phyloP scores from a whole-genome alignment of 2,113 vertebrate genomes.

The Pogonocichla stellata region DNA sequence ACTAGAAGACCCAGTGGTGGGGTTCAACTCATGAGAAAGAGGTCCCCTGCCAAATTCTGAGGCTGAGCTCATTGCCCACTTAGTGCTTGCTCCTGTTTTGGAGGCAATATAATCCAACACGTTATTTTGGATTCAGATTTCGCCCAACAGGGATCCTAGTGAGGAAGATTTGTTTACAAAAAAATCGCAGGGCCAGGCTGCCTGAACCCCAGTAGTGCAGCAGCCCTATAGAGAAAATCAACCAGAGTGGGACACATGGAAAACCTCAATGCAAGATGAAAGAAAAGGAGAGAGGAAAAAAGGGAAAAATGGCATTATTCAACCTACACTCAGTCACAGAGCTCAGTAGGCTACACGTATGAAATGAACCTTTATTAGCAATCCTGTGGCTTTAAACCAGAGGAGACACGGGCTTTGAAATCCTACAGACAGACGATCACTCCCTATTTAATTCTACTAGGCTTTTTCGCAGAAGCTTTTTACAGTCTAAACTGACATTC shows the following conservation, averaged over 20 bases:
- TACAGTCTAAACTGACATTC: conserved; percentile 61
- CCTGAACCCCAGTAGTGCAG: not conserved
- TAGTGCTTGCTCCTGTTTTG: not conserved
- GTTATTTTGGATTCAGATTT: not conserved
- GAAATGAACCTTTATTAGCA: not conserved
- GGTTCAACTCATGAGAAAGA: not conserved
- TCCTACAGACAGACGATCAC: conserved; percentile 6
- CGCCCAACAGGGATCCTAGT: not conserved
- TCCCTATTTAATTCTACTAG: conserved; percentile 52
- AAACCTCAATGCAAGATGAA: not conserved
- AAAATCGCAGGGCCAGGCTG: not conserved
- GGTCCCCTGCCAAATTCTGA: not conserved
- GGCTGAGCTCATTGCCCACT: not conserved
- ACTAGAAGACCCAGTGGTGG: not conserved
- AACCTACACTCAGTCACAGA: not conserved
- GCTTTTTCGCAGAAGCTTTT: conserved; percentile 44
- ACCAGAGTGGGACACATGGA: not conserved
- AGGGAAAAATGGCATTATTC: not conserved
- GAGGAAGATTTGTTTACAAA: not conserved
- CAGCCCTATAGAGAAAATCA: not conserved
- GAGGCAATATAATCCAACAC: not conserved
- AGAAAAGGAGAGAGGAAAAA: not conserved
- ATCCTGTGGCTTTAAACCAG: conserved; percentile 55
- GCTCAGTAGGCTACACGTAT: not conserved
- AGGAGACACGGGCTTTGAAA: conserved; percentile 52